Conservation (phyloP, 2,797 vertebrate genomes). For the Oceanodroma leucorhoa region DNA sequence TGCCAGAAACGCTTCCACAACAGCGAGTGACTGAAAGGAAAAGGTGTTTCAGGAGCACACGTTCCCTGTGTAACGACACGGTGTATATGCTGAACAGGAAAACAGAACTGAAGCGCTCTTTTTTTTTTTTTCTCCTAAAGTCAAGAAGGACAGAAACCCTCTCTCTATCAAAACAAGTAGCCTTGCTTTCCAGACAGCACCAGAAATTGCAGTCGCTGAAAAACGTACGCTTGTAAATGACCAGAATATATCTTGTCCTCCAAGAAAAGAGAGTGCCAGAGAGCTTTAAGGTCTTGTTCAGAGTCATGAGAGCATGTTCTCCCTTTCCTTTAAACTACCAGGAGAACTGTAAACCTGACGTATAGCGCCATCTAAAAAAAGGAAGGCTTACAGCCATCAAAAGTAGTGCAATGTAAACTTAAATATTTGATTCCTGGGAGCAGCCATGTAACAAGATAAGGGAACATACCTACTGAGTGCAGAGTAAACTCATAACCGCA, state of each 20-base stretch:
- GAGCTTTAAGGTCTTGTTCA: slow-evolving; percentile 17
- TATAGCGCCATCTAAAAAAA: not conserved
- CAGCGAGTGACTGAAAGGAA: not conserved
- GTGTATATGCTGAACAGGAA: not conserved
- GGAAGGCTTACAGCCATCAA: slow-evolving; percentile 20
- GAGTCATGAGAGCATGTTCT: not conserved
- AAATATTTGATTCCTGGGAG: slow-evolving; percentile 33
- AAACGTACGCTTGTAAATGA: not conserved
- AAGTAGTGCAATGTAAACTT: not conserved
- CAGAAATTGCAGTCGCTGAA: slow-evolving; percentile 3
- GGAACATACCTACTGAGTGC: not conserved
- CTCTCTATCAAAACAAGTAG: not conserved
- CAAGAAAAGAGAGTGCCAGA: not conserved
- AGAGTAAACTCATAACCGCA: slow-evolving; percentile 15
- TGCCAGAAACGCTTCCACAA: not conserved
- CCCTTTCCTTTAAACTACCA: slow-evolving; percentile 16
- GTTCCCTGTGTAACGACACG: not conserved
- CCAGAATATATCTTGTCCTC: slow-evolving; percentile 21
- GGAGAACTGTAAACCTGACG: slow-evolving; percentile 35
- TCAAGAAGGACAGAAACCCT: not conserved
- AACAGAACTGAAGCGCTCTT: not conserved
- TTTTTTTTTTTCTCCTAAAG: not conserved
- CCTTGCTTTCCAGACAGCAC: slow-evolving; percentile 13
- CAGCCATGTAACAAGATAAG: slow-evolving; percentile 4
- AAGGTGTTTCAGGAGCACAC: not conserved